These are phyloP conservation scores for Leucophenga montana DNA, from an alignment of 2,888 invertebrate species.

Conservation along the genomic window DNA sequence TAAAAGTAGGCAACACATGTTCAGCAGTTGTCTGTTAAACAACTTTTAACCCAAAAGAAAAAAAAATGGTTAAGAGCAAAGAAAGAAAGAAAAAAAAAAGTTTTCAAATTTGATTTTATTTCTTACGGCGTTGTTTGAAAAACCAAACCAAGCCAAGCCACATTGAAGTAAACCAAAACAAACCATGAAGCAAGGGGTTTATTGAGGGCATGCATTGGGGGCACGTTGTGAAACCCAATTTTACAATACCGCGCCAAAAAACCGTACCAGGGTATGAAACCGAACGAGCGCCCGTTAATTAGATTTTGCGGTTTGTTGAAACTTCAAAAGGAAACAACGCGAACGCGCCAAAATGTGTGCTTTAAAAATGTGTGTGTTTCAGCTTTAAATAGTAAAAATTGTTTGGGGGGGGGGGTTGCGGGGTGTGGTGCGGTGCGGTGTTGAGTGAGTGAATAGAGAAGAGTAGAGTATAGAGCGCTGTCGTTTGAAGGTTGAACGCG, in stretches of 20 bases:
- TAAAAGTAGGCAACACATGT: slow-evolving; percentile 52
- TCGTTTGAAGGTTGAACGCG: slow-evolving; percentile 38
- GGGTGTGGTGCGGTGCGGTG: too few relatives aligned
- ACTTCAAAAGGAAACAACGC: slow-evolving; percentile 59
- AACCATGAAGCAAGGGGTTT: too few relatives aligned
- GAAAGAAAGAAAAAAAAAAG: slow-evolving; percentile 13
- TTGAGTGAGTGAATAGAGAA: too few relatives aligned
- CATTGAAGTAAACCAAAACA: neutral
- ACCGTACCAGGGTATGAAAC: slow-evolving; percentile 41
- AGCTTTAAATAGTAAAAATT: slow-evolving; percentile 43
- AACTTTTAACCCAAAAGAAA: too few relatives aligned
- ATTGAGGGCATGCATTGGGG: too few relatives aligned
- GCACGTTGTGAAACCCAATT: neutral
- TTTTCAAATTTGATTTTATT: neutral
- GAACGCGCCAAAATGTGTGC: slow-evolving; percentile 61
- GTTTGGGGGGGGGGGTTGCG: neutral
- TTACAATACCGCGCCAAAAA: slow-evolving; percentile 34
- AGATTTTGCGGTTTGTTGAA: slow-evolving; percentile 65
- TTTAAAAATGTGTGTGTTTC: slow-evolving; percentile 52
- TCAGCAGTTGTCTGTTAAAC: too few relatives aligned
- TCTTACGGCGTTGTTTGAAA: too few relatives aligned
- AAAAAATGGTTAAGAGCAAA: slow-evolving; percentile 31
- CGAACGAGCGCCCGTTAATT: slow-evolving; percentile 58
- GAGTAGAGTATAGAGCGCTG: neutral
- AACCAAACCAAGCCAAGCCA: too few relatives aligned